phyloP scores from a whole-genome alignment of 2,888 invertebrate species.

The Julus scandinavius region DNA sequence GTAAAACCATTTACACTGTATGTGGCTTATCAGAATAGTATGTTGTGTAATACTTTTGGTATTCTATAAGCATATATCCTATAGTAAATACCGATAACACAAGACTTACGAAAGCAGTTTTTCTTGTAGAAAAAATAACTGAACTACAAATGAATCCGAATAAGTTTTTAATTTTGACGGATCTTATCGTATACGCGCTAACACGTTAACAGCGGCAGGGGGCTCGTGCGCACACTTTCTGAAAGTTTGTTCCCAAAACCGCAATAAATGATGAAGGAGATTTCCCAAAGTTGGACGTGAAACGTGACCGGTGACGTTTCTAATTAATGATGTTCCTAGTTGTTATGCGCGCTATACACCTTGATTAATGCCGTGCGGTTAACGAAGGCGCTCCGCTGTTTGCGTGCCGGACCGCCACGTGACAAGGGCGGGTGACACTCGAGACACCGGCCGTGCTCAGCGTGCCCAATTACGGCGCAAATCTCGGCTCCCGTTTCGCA shows the following conservation, averaged over 20 bases:
- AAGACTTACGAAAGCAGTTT: too few relatives aligned
- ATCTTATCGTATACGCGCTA: background rate
- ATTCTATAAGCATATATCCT: too few relatives aligned
- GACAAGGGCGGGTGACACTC: background rate
- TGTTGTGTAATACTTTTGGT: too few relatives aligned
- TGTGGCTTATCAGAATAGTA: too few relatives aligned
- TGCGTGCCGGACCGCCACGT: background rate
- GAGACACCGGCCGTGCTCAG: background rate
- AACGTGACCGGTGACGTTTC: background rate
- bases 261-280: background rate
- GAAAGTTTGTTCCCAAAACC: background rate
- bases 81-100: too few relatives aligned
- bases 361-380: background rate
- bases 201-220: background rate
- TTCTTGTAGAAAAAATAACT: background rate
- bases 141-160: background rate
- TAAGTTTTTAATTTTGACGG: background rate
- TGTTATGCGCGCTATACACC: background rate
- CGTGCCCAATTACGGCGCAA: background rate
- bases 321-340: background rate
- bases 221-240: background rate
- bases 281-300: background rate
- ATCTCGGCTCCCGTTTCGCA: slow-evolving; percentile 33
- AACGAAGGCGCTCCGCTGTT: background rate
- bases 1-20: too few relatives aligned